Evolutionary conservation across 2,888 invertebrate genomes (phyloP), one percentile per base, ranked within the genome.

Genomic region (Ophioninae sp.): DNA sequence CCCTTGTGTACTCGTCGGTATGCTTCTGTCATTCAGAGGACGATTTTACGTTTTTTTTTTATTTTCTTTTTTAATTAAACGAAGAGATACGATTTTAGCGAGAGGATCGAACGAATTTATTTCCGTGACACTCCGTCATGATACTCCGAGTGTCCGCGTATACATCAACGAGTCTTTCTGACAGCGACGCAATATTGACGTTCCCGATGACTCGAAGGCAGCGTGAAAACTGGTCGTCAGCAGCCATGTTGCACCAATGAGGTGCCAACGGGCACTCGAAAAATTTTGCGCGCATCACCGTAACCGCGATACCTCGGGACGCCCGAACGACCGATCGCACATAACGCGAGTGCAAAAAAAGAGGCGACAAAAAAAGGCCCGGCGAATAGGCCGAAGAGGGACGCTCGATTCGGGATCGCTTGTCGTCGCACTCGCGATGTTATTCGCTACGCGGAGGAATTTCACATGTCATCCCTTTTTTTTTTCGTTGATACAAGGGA

Each of bases 1-100:
- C 76, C 67, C 67, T 41, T 59, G 67, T 76, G 17, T 67, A 70
- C 77, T 78, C 70, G 44, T 61, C 70, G 76, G 76, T 79, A 72
- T 79, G 75, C 80, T 69, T 83, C 79, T 84, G 79, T 81, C 81
- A 82, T 82, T 85, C 78, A 67, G 76, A 79, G 65, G 76, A 85
- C 82, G 23, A 77, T 77, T 44, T 44, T 44, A 13, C 2, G 13
- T 44, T 41, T 41, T 44, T 44, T 13, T 44, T 44, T 44, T 8
- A 44, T 1, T 44, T 44, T 44, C 13, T 44, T 10, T 44, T 13
- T 13, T 13, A 44, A 13, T 41, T 8, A 68, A 61, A 2, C 17
- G 61, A 37, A 50, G 17, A 6, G 50, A 6, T 13, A 20, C 50
- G n/a, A n/a, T 74, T 64, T 74, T 57, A 64, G 65, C 65, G 65